Percentiles rank a stretch among this genome's conserved stretches.
Conservation (phyloP, 2,113 vertebrate genomes). For the Phasianus colchicus region DNA sequence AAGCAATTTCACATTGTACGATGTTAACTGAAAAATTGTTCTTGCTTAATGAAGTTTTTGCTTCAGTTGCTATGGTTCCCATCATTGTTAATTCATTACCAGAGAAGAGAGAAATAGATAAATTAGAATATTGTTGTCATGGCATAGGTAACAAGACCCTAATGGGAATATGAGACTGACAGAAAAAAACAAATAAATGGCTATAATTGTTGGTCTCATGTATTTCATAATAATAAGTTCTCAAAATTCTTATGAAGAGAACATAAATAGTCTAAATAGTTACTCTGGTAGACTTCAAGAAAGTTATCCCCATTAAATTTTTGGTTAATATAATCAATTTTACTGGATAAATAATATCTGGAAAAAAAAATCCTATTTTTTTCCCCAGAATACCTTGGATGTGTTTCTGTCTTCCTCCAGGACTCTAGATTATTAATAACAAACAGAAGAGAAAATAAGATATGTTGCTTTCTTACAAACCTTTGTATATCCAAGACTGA, state of each 20-base stretch:
- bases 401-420: background rate
- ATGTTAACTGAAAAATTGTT: constrained; percentile 42
- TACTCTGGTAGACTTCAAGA: background rate
- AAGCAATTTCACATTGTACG: constrained; percentile 19
- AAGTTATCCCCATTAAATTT: constrained; percentile 1
- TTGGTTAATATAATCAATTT: background rate
- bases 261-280: constrained; percentile 27
- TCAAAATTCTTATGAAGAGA: constrained; percentile 3
- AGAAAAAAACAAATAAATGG: constrained; percentile 18
- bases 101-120: constrained; percentile 39
- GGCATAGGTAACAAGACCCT: constrained; percentile 14
- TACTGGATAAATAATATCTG: background rate
- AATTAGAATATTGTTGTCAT: constrained; percentile 62
- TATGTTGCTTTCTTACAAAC: background rate
- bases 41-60: constrained; percentile 50
- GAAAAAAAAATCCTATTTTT: background rate
- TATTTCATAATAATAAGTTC: constrained; percentile 33
- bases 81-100: constrained; percentile 13
- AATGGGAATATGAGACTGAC: constrained; percentile 8
- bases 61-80: constrained; percentile 53
- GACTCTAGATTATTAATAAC: background rate
- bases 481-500: background rate
- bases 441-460: background rate
- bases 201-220: background rate
- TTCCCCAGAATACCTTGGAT: background rate